Percentiles rank a stretch among this genome's conserved stretches.
Conservation (phyloP, 2,113 vertebrate species). For the Plecturocebus donacophilus region DNA sequence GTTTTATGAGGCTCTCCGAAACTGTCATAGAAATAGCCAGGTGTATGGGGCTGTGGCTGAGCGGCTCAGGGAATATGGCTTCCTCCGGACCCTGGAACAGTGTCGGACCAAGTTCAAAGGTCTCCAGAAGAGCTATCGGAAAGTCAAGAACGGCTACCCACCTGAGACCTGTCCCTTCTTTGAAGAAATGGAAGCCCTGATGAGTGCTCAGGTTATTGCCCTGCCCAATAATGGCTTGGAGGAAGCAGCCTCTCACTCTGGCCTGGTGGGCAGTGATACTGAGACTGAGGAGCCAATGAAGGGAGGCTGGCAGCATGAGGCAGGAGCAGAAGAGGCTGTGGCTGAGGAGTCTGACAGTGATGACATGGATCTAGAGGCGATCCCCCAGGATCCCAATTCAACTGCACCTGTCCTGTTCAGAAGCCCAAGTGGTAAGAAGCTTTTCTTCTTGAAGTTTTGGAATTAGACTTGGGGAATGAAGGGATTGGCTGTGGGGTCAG, state of each 20-base stretch:
- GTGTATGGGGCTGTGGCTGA: constrained; percentile 76
- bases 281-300: constrained; percentile 35
- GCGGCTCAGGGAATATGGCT: constrained; percentile 68
- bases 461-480: constrained; percentile 1
- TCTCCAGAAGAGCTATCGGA: constrained; percentile 77
- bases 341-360: constrained; percentile 63
- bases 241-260: constrained; percentile 18
- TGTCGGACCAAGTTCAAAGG: constrained; percentile 79
- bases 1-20: constrained; percentile 74
- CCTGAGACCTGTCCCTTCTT: constrained; percentile 73
- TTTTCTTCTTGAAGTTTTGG: constrained; percentile 37
- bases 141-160: constrained; percentile 74
- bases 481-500: neutral
- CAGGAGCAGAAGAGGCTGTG: constrained; percentile 22
- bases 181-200: constrained; percentile 76
- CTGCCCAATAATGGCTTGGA: constrained; percentile 55
- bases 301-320: constrained; percentile 47
- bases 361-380: constrained; percentile 32
- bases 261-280: constrained; percentile 23
- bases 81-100: constrained; percentile 71
- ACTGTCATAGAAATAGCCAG: constrained; percentile 77
- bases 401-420: constrained; percentile 61
- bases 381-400: constrained; percentile 12
- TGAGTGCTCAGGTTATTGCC: constrained; percentile 72
- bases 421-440: constrained; percentile 73